Evolutionary conservation across 1,140 invertebrate genomes (phyloP).

Genomic region (Holotrichia oblita): DNA sequence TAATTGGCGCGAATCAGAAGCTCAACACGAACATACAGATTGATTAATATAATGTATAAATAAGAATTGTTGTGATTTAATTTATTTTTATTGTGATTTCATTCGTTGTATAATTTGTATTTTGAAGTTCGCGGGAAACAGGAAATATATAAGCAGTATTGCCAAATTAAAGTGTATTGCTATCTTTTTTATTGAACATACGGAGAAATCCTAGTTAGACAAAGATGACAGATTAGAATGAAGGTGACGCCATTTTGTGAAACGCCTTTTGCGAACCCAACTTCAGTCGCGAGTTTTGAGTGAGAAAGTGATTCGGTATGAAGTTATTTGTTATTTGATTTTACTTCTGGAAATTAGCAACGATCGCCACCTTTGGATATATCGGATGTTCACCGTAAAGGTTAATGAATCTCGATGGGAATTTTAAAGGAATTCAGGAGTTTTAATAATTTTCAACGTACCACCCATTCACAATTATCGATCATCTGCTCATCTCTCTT

Average conservation of each 20-base stretch:
- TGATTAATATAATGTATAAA: too few relatives aligned
- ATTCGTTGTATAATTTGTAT: conserved; percentile 9
- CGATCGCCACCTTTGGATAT: conserved; percentile 32
- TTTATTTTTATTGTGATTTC: conserved; percentile 29
- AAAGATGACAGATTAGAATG: background rate
- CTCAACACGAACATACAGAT: conserved; percentile 82
- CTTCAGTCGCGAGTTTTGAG: conserved; percentile 46
- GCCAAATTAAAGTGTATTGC: background rate
- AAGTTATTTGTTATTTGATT: conserved; percentile 51
- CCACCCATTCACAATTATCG: conserved; percentile 1
- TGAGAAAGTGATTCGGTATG: conserved; percentile 46
- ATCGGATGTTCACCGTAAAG: background rate
- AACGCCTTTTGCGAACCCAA: conserved; percentile 45
- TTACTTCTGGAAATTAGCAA: conserved; percentile 46
- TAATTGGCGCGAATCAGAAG: conserved; percentile 91
- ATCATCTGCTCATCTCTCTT: background rate
- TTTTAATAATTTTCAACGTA: background rate
- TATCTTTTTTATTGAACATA: background rate
- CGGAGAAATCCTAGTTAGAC: background rate
- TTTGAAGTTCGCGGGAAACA: conserved; percentile 18
- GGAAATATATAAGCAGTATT: background rate
- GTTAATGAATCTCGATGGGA: background rate
- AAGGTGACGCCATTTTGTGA: conserved; percentile 30
- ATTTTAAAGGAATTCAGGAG: conserved; percentile 24
- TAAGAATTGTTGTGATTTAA: conserved; percentile 44